These are phyloP conservation scores for Aphrophora alni DNA, from an alignment of 2,888 invertebrate species.

Conservation along the genomic window DNA sequence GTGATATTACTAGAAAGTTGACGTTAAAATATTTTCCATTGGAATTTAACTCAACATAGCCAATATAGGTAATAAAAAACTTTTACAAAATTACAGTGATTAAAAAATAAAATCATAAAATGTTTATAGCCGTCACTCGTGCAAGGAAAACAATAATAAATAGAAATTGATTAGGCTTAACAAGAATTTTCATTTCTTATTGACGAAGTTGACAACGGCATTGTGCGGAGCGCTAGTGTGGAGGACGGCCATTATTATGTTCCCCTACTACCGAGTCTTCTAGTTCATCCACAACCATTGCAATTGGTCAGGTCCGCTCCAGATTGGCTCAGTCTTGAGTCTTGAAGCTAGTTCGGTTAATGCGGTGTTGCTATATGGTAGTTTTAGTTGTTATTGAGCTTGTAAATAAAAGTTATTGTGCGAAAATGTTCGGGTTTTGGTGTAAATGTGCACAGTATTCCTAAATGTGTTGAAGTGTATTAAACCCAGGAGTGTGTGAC, in stretches of 20 bases:
- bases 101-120: too few species aligned
- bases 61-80: too few species aligned
- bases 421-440: neutral
- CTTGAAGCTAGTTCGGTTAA: conserved; percentile 23
- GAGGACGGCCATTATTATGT: conserved; percentile 26
- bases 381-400: conserved; percentile 6
- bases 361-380: conserved; percentile 16
- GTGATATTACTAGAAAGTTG: too few species aligned
- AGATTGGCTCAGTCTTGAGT: conserved; percentile 20
- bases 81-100: too few species aligned
- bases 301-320: conserved; percentile 6
- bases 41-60: too few species aligned
- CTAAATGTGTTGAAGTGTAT: neutral
- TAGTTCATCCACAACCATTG: conserved; percentile 14
- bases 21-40: too few species aligned
- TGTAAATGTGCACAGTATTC: neutral
- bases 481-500: neutral
- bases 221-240: conserved; percentile 21
- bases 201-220: conserved; percentile 21
- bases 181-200: neutral
- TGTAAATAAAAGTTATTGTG: neutral
- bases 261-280: conserved; percentile 22
- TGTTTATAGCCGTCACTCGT: too few species aligned
- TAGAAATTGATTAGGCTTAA: neutral
- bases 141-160: too few species aligned